These are phyloP conservation scores for Hafferia zeledoni DNA, from an alignment of 2,797 vertebrate genomes.

Conservation along the genomic window DNA sequence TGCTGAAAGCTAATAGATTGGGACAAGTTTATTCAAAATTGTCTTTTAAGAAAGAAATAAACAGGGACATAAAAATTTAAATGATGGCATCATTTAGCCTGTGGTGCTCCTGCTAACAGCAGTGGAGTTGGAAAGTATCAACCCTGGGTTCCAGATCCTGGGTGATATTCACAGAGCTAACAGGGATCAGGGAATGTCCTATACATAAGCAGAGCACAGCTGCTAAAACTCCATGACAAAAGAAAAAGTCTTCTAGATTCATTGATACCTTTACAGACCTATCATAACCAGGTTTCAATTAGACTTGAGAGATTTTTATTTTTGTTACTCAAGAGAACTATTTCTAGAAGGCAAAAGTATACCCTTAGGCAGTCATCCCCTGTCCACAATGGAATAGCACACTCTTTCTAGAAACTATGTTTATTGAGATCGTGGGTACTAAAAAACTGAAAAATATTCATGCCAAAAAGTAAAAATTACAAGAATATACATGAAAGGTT, in stretches of 20 bases:
- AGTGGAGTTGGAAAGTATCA: not conserved
- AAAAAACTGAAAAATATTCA: not conserved
- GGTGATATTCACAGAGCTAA: not conserved
- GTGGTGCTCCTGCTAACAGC: not conserved
- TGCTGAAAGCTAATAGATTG: slow-evolving; percentile 1
- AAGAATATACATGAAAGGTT: not conserved
- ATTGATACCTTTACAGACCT: not conserved
- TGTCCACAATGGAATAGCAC: not conserved
- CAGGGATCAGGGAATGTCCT: not conserved
- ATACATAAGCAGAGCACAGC: not conserved
- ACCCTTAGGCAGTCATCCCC: not conserved
- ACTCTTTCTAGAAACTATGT: not conserved
- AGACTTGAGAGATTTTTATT: not conserved
- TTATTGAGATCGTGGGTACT: not conserved
- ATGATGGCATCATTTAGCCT: not conserved
- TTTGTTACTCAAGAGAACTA: not conserved
- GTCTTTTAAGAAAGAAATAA: not conserved
- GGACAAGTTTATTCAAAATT: slow-evolving; percentile 2
- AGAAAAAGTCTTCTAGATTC: not conserved
- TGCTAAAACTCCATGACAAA: not conserved
- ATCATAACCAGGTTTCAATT: not conserved
- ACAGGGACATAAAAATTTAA: not conserved
- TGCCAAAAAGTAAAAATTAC: not conserved
- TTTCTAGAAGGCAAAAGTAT: not conserved
- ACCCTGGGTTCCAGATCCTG: not conserved